phyloP scores from a whole-genome alignment of 1,140 invertebrate genomes.

The Mycetomoellerius zeteki region DNA sequence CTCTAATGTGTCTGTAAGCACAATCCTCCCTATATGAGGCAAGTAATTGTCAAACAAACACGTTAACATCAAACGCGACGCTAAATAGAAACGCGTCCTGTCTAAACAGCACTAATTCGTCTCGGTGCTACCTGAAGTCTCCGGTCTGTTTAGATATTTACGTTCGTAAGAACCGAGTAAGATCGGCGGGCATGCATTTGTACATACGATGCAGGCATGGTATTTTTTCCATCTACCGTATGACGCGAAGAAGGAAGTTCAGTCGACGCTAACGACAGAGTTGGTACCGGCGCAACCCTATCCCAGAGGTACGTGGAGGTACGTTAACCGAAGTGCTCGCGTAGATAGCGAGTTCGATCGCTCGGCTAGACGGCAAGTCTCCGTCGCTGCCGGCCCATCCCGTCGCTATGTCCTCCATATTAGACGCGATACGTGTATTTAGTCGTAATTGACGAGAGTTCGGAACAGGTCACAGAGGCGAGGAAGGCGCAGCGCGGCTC shows the following conservation, averaged over 20 bases:
- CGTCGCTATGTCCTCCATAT: conserved; percentile 78
- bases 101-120: conserved; percentile 29
- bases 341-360: conserved; percentile 28
- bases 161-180: neutral
- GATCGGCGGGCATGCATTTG: neutral
- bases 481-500: conserved; percentile 58
- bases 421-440: conserved; percentile 82
- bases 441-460: conserved; percentile 82
- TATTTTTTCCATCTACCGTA: neutral
- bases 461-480: conserved; percentile 77
- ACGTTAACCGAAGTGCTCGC: neutral
- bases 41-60: conserved; percentile 17
- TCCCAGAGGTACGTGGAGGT: neutral
- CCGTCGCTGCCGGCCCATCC: conserved; percentile 66
- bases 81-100: conserved; percentile 14
- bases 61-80: conserved; percentile 1
- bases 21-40: neutral
- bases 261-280: conserved; percentile 3
- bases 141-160: conserved; percentile 4
- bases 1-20: neutral
- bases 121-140: conserved; percentile 31
- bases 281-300: conserved; percentile 41
- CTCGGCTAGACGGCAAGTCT: conserved; percentile 20
- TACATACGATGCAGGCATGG: neutral
- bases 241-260: neutral